Conservation (phyloP, 2,888 invertebrate genomes). For the Eubasilissa splendida region DNA sequence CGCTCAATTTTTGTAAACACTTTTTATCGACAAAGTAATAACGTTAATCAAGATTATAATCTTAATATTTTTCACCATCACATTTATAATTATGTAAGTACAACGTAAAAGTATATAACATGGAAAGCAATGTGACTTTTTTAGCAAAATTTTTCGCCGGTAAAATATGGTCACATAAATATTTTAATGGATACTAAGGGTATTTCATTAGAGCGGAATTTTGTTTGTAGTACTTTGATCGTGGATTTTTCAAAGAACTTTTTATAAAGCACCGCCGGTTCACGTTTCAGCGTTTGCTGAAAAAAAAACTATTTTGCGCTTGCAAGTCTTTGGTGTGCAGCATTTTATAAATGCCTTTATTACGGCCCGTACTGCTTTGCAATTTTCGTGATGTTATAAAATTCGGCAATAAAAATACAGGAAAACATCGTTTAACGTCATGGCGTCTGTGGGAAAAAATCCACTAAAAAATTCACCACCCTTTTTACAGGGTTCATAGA, state of each 20-base stretch:
- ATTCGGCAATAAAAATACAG: constrained; percentile 2
- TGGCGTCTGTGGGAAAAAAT: too few relatives aligned
- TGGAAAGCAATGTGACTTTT: background rate
- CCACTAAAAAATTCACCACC: too few relatives aligned
- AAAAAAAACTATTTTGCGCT: constrained; percentile 29
- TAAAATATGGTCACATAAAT: constrained; percentile 38
- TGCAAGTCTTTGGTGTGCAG: constrained; percentile 31
- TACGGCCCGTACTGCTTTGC: constrained; percentile 12
- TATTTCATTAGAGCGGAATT: constrained; percentile 57
- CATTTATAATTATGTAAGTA: too few relatives aligned
- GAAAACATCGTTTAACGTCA: too few relatives aligned
- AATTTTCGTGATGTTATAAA: constrained; percentile 27
- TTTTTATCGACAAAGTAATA: too few relatives aligned
- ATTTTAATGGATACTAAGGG: constrained; percentile 43
- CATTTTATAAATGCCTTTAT: constrained; percentile 38
- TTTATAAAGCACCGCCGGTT: constrained; percentile 51
- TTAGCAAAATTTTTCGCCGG: constrained; percentile 1
- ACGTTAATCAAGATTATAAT: too few relatives aligned
- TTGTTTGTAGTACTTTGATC: constrained; percentile 50
- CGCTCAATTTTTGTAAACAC: too few relatives aligned
- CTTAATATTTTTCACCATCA: too few relatives aligned
- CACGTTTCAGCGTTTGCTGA: constrained; percentile 41
- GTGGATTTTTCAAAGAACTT: constrained; percentile 44
- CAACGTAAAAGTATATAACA: too few relatives aligned
- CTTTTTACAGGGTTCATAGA: too few relatives aligned